A percentile compares a stretch with the other conserved stretches of the same genome.
Conservation (phyloP, 1,140 invertebrate species). For the Philaenus spumarius region DNA sequence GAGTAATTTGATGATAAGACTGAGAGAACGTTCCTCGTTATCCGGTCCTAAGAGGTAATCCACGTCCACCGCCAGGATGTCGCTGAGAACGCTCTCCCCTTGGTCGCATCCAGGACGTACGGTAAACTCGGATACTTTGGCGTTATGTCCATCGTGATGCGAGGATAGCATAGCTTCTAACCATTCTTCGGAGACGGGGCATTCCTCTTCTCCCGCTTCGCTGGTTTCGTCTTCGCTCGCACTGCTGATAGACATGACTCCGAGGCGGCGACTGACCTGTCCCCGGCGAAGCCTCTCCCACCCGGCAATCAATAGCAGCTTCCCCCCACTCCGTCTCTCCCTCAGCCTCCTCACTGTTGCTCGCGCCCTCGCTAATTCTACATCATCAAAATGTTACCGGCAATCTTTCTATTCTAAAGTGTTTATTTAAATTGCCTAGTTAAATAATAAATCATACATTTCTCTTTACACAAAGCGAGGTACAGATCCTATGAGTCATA, state of each 20-base stretch:
- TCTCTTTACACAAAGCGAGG: no score
- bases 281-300: constrained; percentile 30
- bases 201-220: constrained; percentile 33
- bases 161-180: constrained; percentile 48
- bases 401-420: no score
- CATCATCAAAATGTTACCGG: no score
- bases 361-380: no score
- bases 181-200: constrained; percentile 53
- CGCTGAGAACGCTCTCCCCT: constrained; percentile 53
- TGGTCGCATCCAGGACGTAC: constrained; percentile 44
- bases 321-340: constrained; percentile 20
- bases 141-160: constrained; percentile 42
- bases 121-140: constrained; percentile 31
- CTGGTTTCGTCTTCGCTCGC: not conserved
- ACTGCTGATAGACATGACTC: constrained; percentile 32
- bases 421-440: no score
- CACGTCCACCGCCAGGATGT: constrained; percentile 52
- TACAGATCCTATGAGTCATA: no score
- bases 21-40: constrained; percentile 35
- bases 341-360: no score
- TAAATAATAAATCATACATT: no score
- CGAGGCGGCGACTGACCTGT: constrained; percentile 33
- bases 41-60: constrained; percentile 40
- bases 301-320: not conserved
- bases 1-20: constrained; percentile 65